Percentiles rank a stretch among this genome's conserved stretches.
Evolutionary conservation across 2,797 vertebrate genomes (phyloP).

Genomic region (Leucoraja ocellata): DNA sequence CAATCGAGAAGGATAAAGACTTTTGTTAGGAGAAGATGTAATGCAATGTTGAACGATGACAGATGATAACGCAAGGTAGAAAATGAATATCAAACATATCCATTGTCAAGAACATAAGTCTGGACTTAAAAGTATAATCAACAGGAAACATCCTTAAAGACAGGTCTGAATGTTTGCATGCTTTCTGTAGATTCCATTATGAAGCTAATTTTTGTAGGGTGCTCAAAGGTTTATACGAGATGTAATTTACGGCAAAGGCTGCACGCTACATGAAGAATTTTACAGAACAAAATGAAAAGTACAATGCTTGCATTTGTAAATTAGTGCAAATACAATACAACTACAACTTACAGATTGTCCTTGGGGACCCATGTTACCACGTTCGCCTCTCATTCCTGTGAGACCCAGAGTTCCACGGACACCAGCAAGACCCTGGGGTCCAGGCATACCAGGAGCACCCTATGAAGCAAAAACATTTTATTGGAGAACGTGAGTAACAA

Average conservation of each 20-base stretch:
- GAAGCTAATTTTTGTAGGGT: not conserved
- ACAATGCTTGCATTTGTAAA: no score
- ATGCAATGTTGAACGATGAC: not conserved
- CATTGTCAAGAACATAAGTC: not conserved
- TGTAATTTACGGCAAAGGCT: not conserved
- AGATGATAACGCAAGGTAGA: not conserved
- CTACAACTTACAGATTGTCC: slow-evolving; percentile 74
- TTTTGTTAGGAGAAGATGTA: not conserved
- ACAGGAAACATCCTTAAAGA: not conserved
- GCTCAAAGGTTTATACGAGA: not conserved
- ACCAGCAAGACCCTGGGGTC: slow-evolving; percentile 82
- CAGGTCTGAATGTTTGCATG: not conserved
- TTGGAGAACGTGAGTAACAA: not conserved
- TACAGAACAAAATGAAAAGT: not conserved
- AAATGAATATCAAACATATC: not conserved
- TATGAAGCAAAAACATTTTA: slow-evolving; percentile 48
- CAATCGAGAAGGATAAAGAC: not conserved
- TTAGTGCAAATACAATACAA: not conserved
- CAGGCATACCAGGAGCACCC: slow-evolving; percentile 73
- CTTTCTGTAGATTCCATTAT: not conserved
- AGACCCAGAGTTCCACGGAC: slow-evolving; percentile 78
- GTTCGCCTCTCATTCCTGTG: slow-evolving; percentile 85
- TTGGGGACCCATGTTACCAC: slow-evolving; percentile 72
- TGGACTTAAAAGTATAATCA: not conserved
- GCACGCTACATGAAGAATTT: not conserved